Evolutionary conservation across 2,797 vertebrate species (phyloP), one percentile per base, ranked within the genome.

Genomic region (Propithecus perrieri): DNA sequence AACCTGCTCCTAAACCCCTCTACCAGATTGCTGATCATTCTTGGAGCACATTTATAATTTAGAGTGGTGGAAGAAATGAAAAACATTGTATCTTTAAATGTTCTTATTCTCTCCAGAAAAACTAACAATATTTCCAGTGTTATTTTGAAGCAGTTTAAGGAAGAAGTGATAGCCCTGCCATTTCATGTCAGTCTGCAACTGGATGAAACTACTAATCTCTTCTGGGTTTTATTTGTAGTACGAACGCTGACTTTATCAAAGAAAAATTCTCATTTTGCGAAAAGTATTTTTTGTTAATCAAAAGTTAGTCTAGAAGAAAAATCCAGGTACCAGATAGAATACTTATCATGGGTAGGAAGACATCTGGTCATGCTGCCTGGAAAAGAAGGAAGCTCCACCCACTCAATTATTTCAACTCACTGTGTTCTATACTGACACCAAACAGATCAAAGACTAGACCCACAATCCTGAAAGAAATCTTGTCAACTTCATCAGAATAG

Each of bases 221-320:
- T 89, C 59, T 94, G 24, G 14, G 38, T 22, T 93, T 86, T 74
- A 38, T 74, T 63, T 84, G 33, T 24, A 94, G 48, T 48, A 46
- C 59, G n/a, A 90, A 89, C 67, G 46, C 48, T 87, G n/a, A 93
- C 46, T 94, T 94, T 69, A 79, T 61, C 12, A 85, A 93, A 89
- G 35, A 67, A 81, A 81, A 93, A 53, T 35, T 83, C 59, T 71
- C 69, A 81, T 75, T 95, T 93, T 91, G n/a, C 76, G 59, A 94
- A 75, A 92, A 90, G 28, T 33, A 72, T 22, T 76, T 92, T 86
- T 80, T 76, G 50, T 94, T 38, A 59, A n/a, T 48, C 26, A 38
- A n/a, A 96, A 91, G 59, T 83, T 80, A 72, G 71, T 55, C 50
- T 87, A 28, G 46, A 91, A 95, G 53, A 92, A 92, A 94, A 95